Evolutionary conservation across 2,888 invertebrate species (phyloP).

Genomic region (Ectemnius continuus): DNA sequence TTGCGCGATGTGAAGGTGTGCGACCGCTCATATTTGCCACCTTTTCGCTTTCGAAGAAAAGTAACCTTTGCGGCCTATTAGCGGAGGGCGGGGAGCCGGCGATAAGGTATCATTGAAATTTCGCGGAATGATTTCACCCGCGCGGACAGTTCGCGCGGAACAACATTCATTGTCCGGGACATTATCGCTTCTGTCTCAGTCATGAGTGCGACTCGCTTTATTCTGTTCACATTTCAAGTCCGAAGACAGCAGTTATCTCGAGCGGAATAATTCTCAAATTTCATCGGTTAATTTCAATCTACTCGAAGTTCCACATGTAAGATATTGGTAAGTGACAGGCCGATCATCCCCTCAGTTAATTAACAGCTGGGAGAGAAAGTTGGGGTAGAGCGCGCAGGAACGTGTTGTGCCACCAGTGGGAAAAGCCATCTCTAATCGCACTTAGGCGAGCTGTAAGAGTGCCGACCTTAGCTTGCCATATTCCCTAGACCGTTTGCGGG

Average conservation of each 20-base stretch:
- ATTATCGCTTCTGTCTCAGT: not conserved
- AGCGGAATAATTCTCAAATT: too few relatives aligned
- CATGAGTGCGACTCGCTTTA: too few relatives aligned
- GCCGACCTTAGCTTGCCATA: not conserved
- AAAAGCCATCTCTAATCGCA: not conserved
- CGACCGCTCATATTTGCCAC: conserved; percentile 1
- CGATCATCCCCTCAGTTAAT: too few relatives aligned
- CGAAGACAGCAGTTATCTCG: too few relatives aligned
- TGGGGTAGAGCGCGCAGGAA: not conserved
- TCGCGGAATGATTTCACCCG: conserved; percentile 1
- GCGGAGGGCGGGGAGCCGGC: not conserved
- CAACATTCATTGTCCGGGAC: not conserved
- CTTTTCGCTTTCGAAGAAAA: not conserved
- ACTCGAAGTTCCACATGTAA: too few relatives aligned
- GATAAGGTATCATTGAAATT: conserved; percentile 2
- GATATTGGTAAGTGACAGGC: too few relatives aligned
- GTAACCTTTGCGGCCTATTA: not conserved
- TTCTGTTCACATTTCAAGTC: too few relatives aligned
- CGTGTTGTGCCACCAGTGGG: not conserved
- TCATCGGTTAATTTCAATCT: too few relatives aligned
- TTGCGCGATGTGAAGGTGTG: not conserved
- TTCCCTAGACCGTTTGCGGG: not conserved
- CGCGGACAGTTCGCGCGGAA: not conserved
- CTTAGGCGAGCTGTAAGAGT: not conserved
- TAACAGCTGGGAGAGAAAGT: not conserved